A percentile compares a stretch with the other conserved stretches of the same genome.
Conservation (phyloP, 2,888 invertebrate species). For the Campoplex nolae region DNA sequence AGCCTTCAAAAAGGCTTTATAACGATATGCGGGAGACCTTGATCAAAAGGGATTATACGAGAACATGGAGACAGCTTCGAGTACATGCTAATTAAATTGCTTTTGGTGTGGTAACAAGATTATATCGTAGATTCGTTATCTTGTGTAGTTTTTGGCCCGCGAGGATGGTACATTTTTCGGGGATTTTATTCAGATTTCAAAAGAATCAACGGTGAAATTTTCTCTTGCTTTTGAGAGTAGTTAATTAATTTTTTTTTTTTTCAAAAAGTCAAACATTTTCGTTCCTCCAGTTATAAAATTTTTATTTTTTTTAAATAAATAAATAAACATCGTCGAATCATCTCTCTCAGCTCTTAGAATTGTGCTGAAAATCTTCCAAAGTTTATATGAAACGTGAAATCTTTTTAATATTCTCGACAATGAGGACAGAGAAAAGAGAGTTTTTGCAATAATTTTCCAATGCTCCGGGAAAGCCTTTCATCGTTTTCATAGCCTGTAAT, state of each 20-base stretch:
- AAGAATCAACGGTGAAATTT: neutral
- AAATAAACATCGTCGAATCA: neutral
- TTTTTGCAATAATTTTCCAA: conserved; percentile 7
- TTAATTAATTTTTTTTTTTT: neutral
- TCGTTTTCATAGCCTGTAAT: conserved; percentile 29
- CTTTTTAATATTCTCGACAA: neutral
- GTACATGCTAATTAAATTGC: conserved; percentile 28
- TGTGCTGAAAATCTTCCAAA: neutral
- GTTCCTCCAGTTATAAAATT: no score
- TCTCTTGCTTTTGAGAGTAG: neutral
- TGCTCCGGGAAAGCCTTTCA: conserved; percentile 15
- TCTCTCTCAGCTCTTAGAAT: neutral
- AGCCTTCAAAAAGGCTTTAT: neutral
- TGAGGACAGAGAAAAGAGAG: neutral
- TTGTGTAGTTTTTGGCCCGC: neutral
- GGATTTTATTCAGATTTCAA: neutral
- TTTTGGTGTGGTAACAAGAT: conserved; percentile 3
- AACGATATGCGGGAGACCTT: conserved; percentile 7
- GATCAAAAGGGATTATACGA: conserved; percentile 46
- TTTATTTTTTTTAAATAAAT: neutral
- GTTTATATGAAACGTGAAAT: neutral
- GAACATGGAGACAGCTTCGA: conserved; percentile 17
- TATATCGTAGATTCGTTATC: neutral
- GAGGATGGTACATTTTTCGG: neutral
- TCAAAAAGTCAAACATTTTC: neutral